phyloP scores from a whole-genome alignment of 2,888 invertebrate species.

The Falcaria lacertinaria region DNA sequence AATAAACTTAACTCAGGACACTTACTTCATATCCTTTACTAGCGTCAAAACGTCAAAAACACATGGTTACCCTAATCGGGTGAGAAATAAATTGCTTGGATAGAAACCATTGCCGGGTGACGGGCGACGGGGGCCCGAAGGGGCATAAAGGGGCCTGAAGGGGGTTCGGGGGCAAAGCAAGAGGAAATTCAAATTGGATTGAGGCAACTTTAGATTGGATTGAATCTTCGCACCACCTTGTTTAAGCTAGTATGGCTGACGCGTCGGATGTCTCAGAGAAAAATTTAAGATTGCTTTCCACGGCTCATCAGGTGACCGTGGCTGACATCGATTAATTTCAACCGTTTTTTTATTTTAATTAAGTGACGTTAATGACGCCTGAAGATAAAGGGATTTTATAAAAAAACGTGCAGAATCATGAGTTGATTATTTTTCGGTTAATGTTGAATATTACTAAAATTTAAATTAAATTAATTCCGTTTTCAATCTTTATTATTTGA shows the following conservation, averaged over 20 bases:
- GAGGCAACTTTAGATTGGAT: slow-evolving; percentile 76
- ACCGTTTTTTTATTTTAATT: background rate
- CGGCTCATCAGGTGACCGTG: background rate
- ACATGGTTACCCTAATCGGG: slow-evolving; percentile 4
- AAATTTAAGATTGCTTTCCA: slow-evolving; percentile 5
- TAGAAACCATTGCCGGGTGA: slow-evolving; percentile 24
- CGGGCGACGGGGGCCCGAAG: slow-evolving; percentile 12
- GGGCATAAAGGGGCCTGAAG: slow-evolving; percentile 14
- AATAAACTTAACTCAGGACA: background rate
- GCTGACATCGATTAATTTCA: slow-evolving; percentile 2
- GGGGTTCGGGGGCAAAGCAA: slow-evolving; percentile 22
- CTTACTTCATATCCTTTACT: background rate
- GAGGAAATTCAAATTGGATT: slow-evolving; percentile 75
- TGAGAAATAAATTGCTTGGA: slow-evolving; percentile 22
- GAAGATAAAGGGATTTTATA: too few relatives aligned
- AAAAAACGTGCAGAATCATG: too few relatives aligned
- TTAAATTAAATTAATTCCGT: too few relatives aligned
- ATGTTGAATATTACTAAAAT: too few relatives aligned
- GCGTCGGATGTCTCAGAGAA: slow-evolving; percentile 13
- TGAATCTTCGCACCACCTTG: slow-evolving; percentile 74
- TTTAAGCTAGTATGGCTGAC: slow-evolving; percentile 64
- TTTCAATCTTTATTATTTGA: too few relatives aligned
- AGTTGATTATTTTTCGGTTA: too few relatives aligned
- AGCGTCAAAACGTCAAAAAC: background rate
- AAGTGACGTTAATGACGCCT: too few relatives aligned